Percentiles rank a stretch among this genome's conserved stretches.
phyloP scores from a whole-genome alignment of 2,797 vertebrate species.

The Eremophila alpestris region DNA sequence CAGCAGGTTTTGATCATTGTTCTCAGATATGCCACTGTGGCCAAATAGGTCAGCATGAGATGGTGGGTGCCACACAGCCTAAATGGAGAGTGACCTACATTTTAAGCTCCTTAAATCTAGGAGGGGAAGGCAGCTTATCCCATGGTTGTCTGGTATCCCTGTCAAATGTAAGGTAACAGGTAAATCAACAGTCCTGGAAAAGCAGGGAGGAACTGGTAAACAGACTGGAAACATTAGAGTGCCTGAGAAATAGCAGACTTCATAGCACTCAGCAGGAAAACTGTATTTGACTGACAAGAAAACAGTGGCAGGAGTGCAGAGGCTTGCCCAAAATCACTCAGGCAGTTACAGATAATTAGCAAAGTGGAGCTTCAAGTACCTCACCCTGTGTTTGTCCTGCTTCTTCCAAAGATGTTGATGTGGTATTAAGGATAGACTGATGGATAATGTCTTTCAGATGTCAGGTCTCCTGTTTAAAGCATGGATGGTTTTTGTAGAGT shows the following conservation, averaged over 20 bases:
- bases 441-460: neutral
- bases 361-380: neutral
- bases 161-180: neutral
- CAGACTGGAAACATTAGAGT: neutral
- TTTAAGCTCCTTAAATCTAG: neutral
- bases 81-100: neutral
- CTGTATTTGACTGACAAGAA: neutral
- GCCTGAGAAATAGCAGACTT: neutral
- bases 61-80: neutral
- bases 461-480: neutral
- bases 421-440: neutral
- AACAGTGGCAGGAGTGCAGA: neutral
- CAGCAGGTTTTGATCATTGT: neutral
- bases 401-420: neutral
- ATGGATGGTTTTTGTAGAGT: neutral
- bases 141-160: neutral
- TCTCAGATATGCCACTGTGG: neutral
- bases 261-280: neutral
- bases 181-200: neutral
- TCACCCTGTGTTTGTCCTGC: neutral
- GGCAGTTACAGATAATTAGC: neutral
- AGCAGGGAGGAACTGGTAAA: neutral
- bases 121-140: neutral
- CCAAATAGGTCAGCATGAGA: accelerated
- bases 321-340: neutral